These are phyloP conservation scores for Spinus pinus DNA, from an alignment of 2,797 vertebrate genomes.

Conservation along the genomic window DNA sequence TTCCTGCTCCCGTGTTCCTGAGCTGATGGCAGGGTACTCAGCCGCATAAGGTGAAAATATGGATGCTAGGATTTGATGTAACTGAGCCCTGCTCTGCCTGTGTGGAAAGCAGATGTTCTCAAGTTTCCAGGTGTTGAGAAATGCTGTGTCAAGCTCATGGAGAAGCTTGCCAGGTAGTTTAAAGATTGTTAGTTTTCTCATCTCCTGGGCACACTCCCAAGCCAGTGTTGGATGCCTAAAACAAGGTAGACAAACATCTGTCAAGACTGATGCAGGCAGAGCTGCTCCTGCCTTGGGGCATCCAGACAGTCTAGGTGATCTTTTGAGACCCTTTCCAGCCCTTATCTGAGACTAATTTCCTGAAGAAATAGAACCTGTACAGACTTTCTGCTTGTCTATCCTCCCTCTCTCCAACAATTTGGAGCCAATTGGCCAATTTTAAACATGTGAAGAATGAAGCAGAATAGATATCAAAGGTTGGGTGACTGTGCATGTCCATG, in stretches of 20 bases:
- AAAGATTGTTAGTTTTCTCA: constrained; percentile 11
- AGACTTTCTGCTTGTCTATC: neutral
- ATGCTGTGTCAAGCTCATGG: neutral
- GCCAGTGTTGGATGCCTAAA: neutral
- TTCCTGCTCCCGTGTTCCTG: neutral
- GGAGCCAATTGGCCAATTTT: neutral
- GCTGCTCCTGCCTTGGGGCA: constrained; percentile 26
- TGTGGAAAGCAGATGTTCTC: constrained; percentile 51
- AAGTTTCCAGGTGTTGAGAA: constrained; percentile 52
- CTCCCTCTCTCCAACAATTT: neutral
- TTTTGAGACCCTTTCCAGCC: neutral
- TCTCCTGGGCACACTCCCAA: constrained; percentile 4
- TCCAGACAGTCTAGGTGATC: neutral
- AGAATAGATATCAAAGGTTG: neutral
- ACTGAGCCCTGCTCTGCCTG: neutral
- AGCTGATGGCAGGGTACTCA: neutral
- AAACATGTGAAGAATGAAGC: neutral
- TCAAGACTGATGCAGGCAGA: constrained; percentile 1
- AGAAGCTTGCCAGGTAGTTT: constrained; percentile 28
- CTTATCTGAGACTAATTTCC: neutral
- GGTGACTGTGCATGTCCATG: neutral
- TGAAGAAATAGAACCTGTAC: neutral
- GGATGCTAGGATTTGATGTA: constrained; percentile 15
- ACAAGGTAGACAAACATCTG: constrained; percentile 36
- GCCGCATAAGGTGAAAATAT: neutral